Conservation (phyloP, 2,888 invertebrate genomes). For the Drosophila limbata region DNA sequence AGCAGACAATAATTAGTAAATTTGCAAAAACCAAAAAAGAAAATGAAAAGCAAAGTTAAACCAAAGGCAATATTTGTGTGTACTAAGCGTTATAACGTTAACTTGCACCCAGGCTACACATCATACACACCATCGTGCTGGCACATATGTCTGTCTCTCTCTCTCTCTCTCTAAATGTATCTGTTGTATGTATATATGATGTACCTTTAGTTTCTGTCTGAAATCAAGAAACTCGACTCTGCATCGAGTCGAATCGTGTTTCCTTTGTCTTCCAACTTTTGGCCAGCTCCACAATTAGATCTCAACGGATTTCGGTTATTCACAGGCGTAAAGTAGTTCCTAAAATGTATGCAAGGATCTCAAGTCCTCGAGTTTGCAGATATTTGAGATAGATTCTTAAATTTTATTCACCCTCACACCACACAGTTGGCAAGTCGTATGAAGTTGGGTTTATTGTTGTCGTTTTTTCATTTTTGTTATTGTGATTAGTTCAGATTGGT, state of each 20-base stretch:
- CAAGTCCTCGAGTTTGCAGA: slow-evolving; percentile 11
- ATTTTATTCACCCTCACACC: slow-evolving; percentile 10
- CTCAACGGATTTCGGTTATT: slow-evolving; percentile 13
- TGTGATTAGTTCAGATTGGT: background rate
- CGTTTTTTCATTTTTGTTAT: background rate
- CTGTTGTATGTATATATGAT: slow-evolving; percentile 3
- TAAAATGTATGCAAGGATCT: slow-evolving; percentile 36
- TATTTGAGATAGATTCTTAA: slow-evolving; percentile 10
- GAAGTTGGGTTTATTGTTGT: background rate
- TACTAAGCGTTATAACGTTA: slow-evolving; percentile 40
- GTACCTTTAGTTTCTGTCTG: background rate
- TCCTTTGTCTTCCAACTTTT: slow-evolving; percentile 39
- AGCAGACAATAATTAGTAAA: slow-evolving; percentile 84
- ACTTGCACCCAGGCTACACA: slow-evolving; percentile 32
- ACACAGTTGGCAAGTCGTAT: slow-evolving; percentile 22
- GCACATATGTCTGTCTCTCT: slow-evolving; percentile 2
- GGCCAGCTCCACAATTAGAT: slow-evolving; percentile 19
- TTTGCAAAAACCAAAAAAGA: slow-evolving; percentile 44
- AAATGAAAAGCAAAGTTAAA: slow-evolving; percentile 13
- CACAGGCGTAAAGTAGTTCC: slow-evolving; percentile 60
- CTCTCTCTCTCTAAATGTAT: background rate
- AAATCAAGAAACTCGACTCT: slow-evolving; percentile 5
- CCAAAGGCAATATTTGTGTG: slow-evolving; percentile 51
- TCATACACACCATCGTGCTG: slow-evolving; percentile 31
- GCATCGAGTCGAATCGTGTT: slow-evolving; percentile 6